Base-by-base conservation (phyloP, 2,888 invertebrate species). In the Melitaea athalia region DNA sequence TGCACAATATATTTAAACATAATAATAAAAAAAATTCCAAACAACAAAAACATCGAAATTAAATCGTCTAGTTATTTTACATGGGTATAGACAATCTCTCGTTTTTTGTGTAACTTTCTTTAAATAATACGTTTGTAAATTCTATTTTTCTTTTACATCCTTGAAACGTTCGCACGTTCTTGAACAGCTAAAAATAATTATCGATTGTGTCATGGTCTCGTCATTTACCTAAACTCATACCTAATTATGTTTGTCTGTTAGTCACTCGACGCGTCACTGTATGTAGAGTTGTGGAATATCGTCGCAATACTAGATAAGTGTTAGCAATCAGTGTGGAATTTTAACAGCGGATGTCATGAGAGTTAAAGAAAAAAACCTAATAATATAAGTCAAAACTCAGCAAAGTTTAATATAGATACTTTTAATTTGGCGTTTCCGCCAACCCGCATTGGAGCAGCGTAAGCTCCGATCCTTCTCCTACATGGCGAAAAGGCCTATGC, bases 201-300 rank as follows among this genome's bases (percentile, higher is more conserved):
- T 24, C 12, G 60, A 17, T 64, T 60, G 63, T 64, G 60, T 68
- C 60, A 68, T 55, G 53, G 14, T 47, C 45, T 45, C 53, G 68
- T 68, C 53, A 67, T 63, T 68, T 64, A 68, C 64, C 60, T 61
- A 63, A 42, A 33, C 50, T 69, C 64, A 53, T 67, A 55, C 61
- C 66, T 64, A n/a, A n/a, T n/a, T n/a, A 65, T 68, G 63, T 71
- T 71, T 69, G 67, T 69, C 43, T 69, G 66, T 71, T 69, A 69
- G 71, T 71, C 68, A 68, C 47, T 31, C 11, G 17, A 5, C 59
- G 59, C 50, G 59, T 67, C 67, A 63, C 14, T 42, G 33, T 14
- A 14, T 45, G 47, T 68, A 49, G 64, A 66, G 55, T 55, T 63
- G 31, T 57, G 43, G 12, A 61, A 55, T 55, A 33, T 55, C 14